Percentiles rank a stretch among this genome's conserved stretches.
Evolutionary conservation across 2,888 invertebrate genomes (phyloP).

Genomic region (Drosophila paracracens): DNA sequence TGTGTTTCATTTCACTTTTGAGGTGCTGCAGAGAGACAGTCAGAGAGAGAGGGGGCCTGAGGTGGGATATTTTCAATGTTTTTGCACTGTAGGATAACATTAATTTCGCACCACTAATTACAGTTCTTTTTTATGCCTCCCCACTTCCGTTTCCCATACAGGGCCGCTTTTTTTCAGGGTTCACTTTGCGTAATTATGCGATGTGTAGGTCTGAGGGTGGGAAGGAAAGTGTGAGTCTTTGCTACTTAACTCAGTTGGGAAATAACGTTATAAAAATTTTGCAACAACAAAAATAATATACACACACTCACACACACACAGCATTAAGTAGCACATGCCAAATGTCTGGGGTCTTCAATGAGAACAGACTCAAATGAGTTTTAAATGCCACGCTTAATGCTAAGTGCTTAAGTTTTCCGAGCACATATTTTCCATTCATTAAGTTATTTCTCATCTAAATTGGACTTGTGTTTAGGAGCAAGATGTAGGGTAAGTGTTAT

Average conservation of each 20-base stretch:
- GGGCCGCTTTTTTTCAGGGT: constrained; percentile 15
- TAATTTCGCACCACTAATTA: constrained; percentile 80
- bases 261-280: constrained; percentile 69
- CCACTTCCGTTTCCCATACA: not conserved
- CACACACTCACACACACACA: not conserved
- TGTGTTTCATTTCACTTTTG: constrained; percentile 72
- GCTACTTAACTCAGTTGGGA: constrained; percentile 76
- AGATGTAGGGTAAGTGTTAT: constrained; percentile 12
- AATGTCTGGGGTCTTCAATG: constrained; percentile 27
- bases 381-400: constrained; percentile 31
- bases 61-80: constrained; percentile 53
- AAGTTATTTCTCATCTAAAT: constrained; percentile 7
- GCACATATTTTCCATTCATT: constrained; percentile 12
- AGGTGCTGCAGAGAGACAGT: constrained; percentile 12
- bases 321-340: constrained; percentile 45
- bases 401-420: constrained; percentile 12
- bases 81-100: constrained; percentile 68
- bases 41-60: not conserved
- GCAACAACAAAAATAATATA: constrained; percentile 5
- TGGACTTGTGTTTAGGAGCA: not conserved
- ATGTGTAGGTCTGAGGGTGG: constrained; percentile 20
- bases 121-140: constrained; percentile 55
- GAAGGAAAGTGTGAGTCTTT: constrained; percentile 41
- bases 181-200: constrained; percentile 70
- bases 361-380: constrained; percentile 41